Evolutionary conservation across 2,888 invertebrate species (phyloP).

Genomic region (Napeogenes inachia): DNA sequence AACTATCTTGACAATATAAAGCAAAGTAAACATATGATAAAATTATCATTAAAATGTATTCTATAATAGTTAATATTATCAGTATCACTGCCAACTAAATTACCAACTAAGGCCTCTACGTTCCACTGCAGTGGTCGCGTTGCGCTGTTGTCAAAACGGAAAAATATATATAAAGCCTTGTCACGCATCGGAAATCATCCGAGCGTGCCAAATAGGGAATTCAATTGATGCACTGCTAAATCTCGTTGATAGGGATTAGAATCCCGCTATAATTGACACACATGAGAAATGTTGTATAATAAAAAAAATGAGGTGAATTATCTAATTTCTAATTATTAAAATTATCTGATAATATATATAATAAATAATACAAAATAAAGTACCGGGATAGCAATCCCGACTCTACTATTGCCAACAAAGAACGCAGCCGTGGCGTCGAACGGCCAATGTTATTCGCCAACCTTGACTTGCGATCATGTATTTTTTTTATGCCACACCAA

Average conservation of each 20-base stretch:
- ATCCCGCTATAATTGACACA: constrained; percentile 6
- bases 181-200: constrained; percentile 23
- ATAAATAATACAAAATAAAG: constrained; percentile 1
- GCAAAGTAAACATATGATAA: too few species aligned
- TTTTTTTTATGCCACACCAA: constrained; percentile 11
- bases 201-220: constrained; percentile 24
- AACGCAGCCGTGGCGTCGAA: constrained; percentile 58
- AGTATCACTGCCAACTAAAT: too few species aligned
- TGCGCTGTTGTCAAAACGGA: background rate
- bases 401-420: constrained; percentile 35
- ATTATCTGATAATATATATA: background rate
- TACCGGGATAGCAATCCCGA: constrained; percentile 31
- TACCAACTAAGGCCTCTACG: background rate
- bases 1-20: too few species aligned
- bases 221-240: constrained; percentile 16
- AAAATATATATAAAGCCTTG: constrained; percentile 15
- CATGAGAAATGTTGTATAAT: background rate
- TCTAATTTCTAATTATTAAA: too few species aligned
- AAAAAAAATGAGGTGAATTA: too few species aligned
- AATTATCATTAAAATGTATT: too few species aligned
- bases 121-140: constrained; percentile 7
- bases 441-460: constrained; percentile 35
- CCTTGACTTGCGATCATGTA: constrained; percentile 26
- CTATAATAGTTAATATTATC: too few species aligned
- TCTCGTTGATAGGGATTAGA: constrained; percentile 20